Evolutionary conservation across 2,888 invertebrate genomes (phyloP).

Genomic region (Drosophila bunnanda): DNA sequence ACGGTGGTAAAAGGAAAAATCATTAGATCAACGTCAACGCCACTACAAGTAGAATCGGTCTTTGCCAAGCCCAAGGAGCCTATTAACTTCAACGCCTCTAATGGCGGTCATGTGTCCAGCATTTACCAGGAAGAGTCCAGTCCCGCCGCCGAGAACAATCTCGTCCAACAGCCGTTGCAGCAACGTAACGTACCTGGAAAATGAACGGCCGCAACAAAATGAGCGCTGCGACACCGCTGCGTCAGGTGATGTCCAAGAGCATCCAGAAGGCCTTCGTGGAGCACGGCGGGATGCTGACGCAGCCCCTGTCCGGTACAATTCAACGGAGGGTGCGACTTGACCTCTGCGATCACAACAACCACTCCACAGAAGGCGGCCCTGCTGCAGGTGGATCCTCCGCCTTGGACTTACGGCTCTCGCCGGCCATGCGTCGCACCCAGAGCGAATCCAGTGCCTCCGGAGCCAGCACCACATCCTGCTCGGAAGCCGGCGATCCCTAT

Average conservation of each 20-base stretch:
- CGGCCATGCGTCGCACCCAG: slow-evolving; percentile 81
- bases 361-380: slow-evolving; percentile 9
- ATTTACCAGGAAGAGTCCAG: slow-evolving; percentile 80
- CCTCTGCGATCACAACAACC: slow-evolving; percentile 56
- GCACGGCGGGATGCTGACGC: slow-evolving; percentile 69
- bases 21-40: slow-evolving; percentile 83
- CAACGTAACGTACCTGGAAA: slow-evolving; percentile 75
- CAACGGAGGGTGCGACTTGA: slow-evolving; percentile 78
- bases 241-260: slow-evolving; percentile 85
- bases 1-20: slow-evolving; percentile 68
- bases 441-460: slow-evolving; percentile 54
- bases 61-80: slow-evolving; percentile 80
- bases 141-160: slow-evolving; percentile 41
- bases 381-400: slow-evolving; percentile 15
- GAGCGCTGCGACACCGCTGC: slow-evolving; percentile 82
- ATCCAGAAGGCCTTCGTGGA: slow-evolving; percentile 84
- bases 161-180: slow-evolving; percentile 32
- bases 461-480: background rate
- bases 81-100: slow-evolving; percentile 78
- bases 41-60: slow-evolving; percentile 76
- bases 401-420: slow-evolving; percentile 82
- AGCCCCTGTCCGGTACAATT: slow-evolving; percentile 17
- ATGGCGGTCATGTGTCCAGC: slow-evolving; percentile 82
- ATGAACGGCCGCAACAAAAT: slow-evolving; percentile 70
- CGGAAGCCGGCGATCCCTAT: slow-evolving; percentile 1